These are phyloP conservation scores for Cantharis nigra DNA, from an alignment of 2,888 invertebrate genomes.

Conservation along the genomic window DNA sequence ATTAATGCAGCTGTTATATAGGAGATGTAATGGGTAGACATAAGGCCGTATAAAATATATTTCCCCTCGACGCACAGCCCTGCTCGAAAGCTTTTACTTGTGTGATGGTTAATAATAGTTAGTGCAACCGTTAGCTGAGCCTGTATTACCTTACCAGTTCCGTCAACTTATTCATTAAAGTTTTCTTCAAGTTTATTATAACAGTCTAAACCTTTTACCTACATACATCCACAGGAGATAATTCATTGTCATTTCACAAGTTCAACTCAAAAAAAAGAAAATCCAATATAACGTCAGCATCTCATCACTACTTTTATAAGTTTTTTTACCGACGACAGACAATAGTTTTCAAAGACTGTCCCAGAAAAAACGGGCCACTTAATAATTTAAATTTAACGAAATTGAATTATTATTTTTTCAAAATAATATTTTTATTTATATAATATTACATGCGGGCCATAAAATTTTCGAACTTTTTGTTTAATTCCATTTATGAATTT, in stretches of 20 bases:
- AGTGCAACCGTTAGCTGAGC: slow-evolving; percentile 16
- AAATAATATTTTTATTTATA: too few species aligned
- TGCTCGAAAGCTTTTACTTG: slow-evolving; percentile 24
- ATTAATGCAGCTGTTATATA: slow-evolving; percentile 24
- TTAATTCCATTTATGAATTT: too few species aligned
- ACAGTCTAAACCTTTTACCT: slow-evolving; percentile 7
- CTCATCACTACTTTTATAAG: neutral
- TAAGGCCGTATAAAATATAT: slow-evolving; percentile 16
- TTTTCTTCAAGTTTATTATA: slow-evolving; percentile 23
- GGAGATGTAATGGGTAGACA: slow-evolving; percentile 16
- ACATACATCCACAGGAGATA: neutral
- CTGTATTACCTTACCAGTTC: slow-evolving; percentile 17
- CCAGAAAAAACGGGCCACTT: too few species aligned
- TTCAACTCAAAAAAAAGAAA: neutral
- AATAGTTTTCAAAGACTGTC: too few species aligned
- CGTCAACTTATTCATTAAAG: slow-evolving; percentile 25
- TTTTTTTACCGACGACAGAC: too few species aligned
- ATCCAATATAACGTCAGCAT: neutral
- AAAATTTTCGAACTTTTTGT: too few species aligned
- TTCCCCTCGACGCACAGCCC: slow-evolving; percentile 12
- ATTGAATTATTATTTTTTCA: too few species aligned
- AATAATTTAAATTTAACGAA: too few species aligned
- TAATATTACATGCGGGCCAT: too few species aligned
- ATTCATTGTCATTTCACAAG: neutral
- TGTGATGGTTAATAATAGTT: slow-evolving; percentile 24